phyloP scores from a whole-genome alignment of 1,140 invertebrate genomes.

The Matsumurasca onukii region DNA sequence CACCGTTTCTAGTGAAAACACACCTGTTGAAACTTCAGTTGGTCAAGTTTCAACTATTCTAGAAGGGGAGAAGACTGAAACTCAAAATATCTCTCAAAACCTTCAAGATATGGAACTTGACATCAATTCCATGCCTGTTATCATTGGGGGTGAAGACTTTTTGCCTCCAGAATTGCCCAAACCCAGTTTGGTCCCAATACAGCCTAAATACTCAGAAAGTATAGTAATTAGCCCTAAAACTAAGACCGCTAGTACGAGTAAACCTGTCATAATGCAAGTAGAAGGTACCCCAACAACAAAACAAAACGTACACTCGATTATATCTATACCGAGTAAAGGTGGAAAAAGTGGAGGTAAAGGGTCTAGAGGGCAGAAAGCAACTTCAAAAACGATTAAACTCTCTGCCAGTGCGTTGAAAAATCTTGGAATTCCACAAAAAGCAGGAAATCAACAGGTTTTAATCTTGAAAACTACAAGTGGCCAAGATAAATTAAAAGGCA shows the following conservation, averaged over 20 bases:
- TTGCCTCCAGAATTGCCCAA: conserved; percentile 13
- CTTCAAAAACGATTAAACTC: conserved; percentile 17
- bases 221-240: conserved; percentile 16
- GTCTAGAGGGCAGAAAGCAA: not conserved
- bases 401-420: conserved; percentile 4
- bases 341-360: conserved; percentile 10
- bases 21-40: conserved; percentile 13
- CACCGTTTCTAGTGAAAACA: not conserved
- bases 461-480: conserved; percentile 31
- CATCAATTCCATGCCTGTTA: conserved; percentile 72
- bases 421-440: conserved; percentile 10
- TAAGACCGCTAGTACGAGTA: not conserved
- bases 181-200: conserved; percentile 5
- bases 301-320: conserved; percentile 15
- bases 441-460: conserved; percentile 27
- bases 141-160: conserved; percentile 62
- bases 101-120: conserved; percentile 63
- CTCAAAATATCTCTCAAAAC: conserved; percentile 2
- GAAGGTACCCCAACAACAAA: not conserved
- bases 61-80: not conserved
- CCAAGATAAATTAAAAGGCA: not conserved
- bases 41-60: not conserved
- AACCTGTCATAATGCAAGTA: not conserved
- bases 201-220: conserved; percentile 14
- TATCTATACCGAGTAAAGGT: conserved; percentile 19